A percentile compares a stretch with the other conserved stretches of the same genome.
Evolutionary conservation across 2,888 invertebrate species (phyloP).

Genomic region (Oscheius onirici): DNA sequence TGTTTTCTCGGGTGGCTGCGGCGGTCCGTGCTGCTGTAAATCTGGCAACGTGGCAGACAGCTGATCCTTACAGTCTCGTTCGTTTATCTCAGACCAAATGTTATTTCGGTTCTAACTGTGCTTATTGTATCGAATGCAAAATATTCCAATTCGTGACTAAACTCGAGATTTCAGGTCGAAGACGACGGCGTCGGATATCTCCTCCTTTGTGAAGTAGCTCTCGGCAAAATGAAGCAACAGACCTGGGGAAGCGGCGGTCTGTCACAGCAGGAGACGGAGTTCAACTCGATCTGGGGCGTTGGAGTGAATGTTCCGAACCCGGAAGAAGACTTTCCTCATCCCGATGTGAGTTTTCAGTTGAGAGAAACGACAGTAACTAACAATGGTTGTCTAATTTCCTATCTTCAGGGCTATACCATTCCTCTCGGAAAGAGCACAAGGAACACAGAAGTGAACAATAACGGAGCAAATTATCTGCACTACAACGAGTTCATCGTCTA

Average conservation of each 20-base stretch:
- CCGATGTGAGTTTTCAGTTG: neutral
- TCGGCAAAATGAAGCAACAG: slow-evolving; percentile 84
- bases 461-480: neutral
- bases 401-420: slow-evolving; percentile 20
- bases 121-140: too few relatives aligned
- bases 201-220: slow-evolving; percentile 87
- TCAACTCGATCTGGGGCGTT: slow-evolving; percentile 8
- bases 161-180: slow-evolving; percentile 29
- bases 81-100: too few relatives aligned
- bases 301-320: slow-evolving; percentile 23
- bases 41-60: too few relatives aligned
- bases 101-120: too few relatives aligned
- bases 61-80: too few relatives aligned
- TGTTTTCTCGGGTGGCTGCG: too few relatives aligned
- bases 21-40: too few relatives aligned
- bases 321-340: neutral
- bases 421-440: slow-evolving; percentile 8
- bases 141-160: too few relatives aligned
- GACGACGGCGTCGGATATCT: slow-evolving; percentile 79
- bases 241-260: slow-evolving; percentile 4
- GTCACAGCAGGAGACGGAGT: neutral
- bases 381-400: too few relatives aligned
- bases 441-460: neutral
- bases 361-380: too few relatives aligned
- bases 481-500: slow-evolving; percentile 37